Percentiles rank a stretch among this genome's conserved stretches.
Evolutionary conservation across 2,797 vertebrate genomes (phyloP).

Genomic region (Spinus olivaceus): DNA sequence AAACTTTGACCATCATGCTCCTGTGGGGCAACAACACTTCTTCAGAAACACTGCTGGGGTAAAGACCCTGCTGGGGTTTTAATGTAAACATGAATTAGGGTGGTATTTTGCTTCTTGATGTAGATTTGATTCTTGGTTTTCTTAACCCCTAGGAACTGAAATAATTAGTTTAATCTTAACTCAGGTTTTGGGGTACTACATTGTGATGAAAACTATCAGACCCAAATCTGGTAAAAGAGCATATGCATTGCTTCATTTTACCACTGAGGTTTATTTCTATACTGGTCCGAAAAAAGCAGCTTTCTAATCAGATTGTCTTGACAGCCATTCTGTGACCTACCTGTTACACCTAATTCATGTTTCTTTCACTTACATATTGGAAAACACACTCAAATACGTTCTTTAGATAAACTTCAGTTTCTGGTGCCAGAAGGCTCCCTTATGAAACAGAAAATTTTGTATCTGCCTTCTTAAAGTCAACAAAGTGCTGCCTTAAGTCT

Average conservation of each 20-base stretch:
- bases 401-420: not conserved
- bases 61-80: not conserved
- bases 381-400: not conserved
- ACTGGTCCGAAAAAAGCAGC: not conserved
- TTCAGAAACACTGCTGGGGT: not conserved
- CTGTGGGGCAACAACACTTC: not conserved
- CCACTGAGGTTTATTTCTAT: not conserved
- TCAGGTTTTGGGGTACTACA: not conserved
- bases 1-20: not conserved
- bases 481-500: conserved; percentile 48
- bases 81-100: not conserved
- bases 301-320: not conserved
- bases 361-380: not conserved
- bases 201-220: not conserved
- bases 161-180: not conserved
- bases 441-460: conserved; percentile 39
- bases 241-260: not conserved
- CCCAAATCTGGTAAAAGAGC: not conserved
- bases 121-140: not conserved
- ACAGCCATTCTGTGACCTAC: not conserved
- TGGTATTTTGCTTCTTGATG: not conserved
- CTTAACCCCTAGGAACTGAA: not conserved
- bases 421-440: not conserved
- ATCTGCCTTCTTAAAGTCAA: conserved; percentile 40
- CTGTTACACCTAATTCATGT: not conserved